Evolutionary conservation across 2,888 invertebrate genomes (phyloP), one percentile per base, ranked within the genome.

Genomic region (Scaptomyza parva): DNA sequence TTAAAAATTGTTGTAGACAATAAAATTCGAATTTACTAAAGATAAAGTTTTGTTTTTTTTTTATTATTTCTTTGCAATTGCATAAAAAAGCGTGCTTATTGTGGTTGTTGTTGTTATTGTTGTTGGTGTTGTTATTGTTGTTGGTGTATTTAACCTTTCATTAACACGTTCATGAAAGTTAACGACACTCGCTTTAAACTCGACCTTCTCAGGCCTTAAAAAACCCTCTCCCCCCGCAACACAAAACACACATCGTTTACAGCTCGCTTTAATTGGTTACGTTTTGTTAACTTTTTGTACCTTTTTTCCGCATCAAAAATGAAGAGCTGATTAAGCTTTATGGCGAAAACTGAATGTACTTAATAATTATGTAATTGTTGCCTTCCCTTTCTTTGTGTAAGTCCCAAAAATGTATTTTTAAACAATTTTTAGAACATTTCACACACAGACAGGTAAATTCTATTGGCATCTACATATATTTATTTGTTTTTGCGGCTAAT

Each of bases 11-110:
- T 57, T 78, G 47, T 78, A 79, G 86, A 70, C 68, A 72, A 80
- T 83, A 80, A 83, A 73, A 63, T 70, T 74, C 69, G 80, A 80
- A 86, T 74, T 84, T 82, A 76, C 64, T 73, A 60, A 75, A 33
- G 28, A 8, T 47, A 60, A 75, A 33, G 28, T 7, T 47, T 47
- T 2, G 2, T 14, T 18, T 11, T 12, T 22, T 1, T 1, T 14
- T 48, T 11, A 2, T 47, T 4, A 0, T 22, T 22, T n/a, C n/a
- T 11, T 39, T 28, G 57, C 50, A 54, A 45, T 59, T 50, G 67
- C 54, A 39, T 37, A 26, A 51, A 37, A 70, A 54, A 62, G n/a
- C 52, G 28, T 44, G 53, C 50, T 43, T 11, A 2, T 26, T 14
- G 30, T 35, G n/a, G n/a, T 33, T 35, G 14, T 35, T 35, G 14